Percentiles rank a stretch among this genome's conserved stretches.
Evolutionary conservation across 1,140 invertebrate genomes (phyloP).

Genomic region (Diabrotica virgifera): DNA sequence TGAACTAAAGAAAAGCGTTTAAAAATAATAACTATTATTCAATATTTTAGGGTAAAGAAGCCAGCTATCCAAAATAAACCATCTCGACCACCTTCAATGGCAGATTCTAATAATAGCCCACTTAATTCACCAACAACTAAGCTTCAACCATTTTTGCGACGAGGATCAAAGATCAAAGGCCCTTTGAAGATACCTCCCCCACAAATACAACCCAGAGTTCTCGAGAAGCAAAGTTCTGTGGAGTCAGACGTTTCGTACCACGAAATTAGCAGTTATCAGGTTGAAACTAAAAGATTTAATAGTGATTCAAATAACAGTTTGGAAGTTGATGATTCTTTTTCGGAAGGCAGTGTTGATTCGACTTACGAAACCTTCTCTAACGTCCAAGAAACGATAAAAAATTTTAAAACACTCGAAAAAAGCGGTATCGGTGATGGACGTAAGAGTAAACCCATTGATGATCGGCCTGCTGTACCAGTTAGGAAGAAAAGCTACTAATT

Average conservation of each 20-base stretch:
- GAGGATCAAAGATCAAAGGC: background rate
- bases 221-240: background rate
- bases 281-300: background rate
- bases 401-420: background rate
- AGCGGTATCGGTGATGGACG: no score
- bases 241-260: background rate
- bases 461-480: no score
- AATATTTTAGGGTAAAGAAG: no score
- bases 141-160: background rate
- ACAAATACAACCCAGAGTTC: background rate
- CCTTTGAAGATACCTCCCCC: background rate
- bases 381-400: background rate
- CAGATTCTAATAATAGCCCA: background rate
- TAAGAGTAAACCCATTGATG: no score
- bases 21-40: no score
- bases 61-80: no score
- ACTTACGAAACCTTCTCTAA: slow-evolving; percentile 3
- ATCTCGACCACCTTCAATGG: no score
- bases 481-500: no score
- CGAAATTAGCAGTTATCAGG: background rate
- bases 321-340: background rate
- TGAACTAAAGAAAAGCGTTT: no score
- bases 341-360: background rate
- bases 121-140: background rate
- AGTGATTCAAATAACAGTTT: slow-evolving; percentile 6